Percentiles rank a stretch among this genome's conserved stretches.
Conservation (phyloP, 2,888 invertebrate species). For the Dyspetes luteomarginatus region DNA sequence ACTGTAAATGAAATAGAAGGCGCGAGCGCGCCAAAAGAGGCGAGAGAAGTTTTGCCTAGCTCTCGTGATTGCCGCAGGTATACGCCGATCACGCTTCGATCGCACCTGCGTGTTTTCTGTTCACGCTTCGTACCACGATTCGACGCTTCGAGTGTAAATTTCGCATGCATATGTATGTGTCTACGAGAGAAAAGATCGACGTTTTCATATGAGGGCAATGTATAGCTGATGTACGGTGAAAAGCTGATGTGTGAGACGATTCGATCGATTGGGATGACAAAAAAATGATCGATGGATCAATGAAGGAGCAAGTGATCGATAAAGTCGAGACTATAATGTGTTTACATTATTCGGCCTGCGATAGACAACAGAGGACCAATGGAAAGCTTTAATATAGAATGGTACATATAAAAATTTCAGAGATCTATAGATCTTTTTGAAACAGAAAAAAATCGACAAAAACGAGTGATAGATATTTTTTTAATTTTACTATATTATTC, state of each 20-base stretch:
- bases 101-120: conserved; percentile 64
- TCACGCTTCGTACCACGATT: conserved; percentile 36
- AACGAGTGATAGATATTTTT: not conserved
- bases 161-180: conserved; percentile 24
- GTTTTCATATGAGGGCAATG: conserved; percentile 67
- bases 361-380: too few species aligned
- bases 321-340: too few species aligned
- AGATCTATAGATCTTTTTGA: too few species aligned
- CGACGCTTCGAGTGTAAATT: conserved; percentile 7
- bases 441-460: not conserved
- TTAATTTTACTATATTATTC: conserved; percentile 10
- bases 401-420: too few species aligned
- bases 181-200: conserved; percentile 44
- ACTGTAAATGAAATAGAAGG: conserved; percentile 57
- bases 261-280: not conserved
- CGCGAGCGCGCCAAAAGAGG: too few species aligned
- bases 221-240: not conserved
- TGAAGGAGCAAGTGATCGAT: too few species aligned
- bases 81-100: conserved; percentile 62
- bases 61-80: conserved; percentile 69
- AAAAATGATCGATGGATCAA: too few species aligned
- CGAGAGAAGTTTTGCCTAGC: conserved; percentile 46
- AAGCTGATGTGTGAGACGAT: not conserved
- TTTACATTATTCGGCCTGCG: too few species aligned
- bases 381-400: too few species aligned